Conservation (phyloP, 2,113 vertebrate genomes). For the Capra hircus region DNA sequence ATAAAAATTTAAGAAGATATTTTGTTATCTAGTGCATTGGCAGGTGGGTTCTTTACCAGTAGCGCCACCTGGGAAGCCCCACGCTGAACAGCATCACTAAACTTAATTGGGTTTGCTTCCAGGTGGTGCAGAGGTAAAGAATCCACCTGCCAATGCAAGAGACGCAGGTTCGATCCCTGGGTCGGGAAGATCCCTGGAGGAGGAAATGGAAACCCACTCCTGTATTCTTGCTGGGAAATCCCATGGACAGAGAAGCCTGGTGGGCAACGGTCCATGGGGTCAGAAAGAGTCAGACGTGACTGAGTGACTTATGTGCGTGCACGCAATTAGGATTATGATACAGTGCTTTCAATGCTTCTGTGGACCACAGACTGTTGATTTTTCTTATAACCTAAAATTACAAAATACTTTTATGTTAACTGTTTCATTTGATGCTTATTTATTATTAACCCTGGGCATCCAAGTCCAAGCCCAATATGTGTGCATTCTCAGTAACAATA, state of each 20-base stretch:
- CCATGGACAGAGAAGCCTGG: background rate
- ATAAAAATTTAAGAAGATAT: background rate
- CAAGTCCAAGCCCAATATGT: background rate
- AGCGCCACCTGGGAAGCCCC: background rate
- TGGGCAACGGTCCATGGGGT: background rate
- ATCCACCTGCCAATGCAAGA: background rate
- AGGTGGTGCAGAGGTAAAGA: background rate
- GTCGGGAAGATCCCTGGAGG: background rate
- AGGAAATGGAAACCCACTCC: background rate
- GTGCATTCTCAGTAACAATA: background rate
- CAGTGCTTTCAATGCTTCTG: background rate
- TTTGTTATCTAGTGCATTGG: background rate
- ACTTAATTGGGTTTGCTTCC: background rate
- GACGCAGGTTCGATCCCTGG: fast-evolving
- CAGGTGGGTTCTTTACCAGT: background rate
- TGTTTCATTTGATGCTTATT: background rate
- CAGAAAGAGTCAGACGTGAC: background rate
- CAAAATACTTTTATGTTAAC: background rate
- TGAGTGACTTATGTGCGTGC: fast-evolving
- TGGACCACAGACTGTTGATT: background rate
- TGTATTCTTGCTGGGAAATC: background rate
- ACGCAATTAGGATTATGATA: background rate
- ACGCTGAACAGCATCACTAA: background rate
- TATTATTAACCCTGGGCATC: background rate
- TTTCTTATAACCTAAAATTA: background rate